Percentiles rank a stretch among this genome's conserved stretches.
These are phyloP conservation scores for Plestiodon gilberti DNA, from an alignment of 2,113 vertebrate genomes.

Conservation along the genomic window DNA sequence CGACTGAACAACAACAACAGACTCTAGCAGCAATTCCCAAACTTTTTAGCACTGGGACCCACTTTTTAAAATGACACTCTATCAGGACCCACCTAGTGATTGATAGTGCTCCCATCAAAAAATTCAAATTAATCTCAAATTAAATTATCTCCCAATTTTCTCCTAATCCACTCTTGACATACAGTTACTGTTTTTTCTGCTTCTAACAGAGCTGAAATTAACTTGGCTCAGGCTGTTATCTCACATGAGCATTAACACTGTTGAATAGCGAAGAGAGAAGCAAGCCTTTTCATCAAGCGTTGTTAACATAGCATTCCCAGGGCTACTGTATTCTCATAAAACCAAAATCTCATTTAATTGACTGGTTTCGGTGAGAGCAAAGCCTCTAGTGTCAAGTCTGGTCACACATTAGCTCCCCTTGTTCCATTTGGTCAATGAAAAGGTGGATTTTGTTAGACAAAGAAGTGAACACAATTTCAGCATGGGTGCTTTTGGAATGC, in stretches of 20 bases:
- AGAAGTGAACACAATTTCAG: not conserved
- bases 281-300: slow-evolving; percentile 46
- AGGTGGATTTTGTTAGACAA: not conserved
- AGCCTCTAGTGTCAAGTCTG: not conserved
- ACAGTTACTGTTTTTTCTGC: not conserved
- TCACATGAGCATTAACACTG: slow-evolving; percentile 1
- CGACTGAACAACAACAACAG: not conserved
- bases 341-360: not conserved
- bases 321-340: not conserved
- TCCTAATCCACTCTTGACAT: slow-evolving; percentile 30
- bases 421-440: not conserved
- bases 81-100: slow-evolving; percentile 43
- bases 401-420: not conserved
- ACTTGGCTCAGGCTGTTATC: slow-evolving; percentile 42
- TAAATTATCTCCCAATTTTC: slow-evolving; percentile 54
- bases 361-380: not conserved
- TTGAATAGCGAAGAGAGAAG: slow-evolving; percentile 3
- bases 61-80: too few relatives aligned
- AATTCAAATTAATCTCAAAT: slow-evolving; percentile 51
- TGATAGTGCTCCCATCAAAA: slow-evolving; percentile 50
- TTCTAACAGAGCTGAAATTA: slow-evolving; percentile 54
- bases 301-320: slow-evolving; percentile 1
- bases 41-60: too few relatives aligned
- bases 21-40: slow-evolving; percentile 45
- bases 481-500: not conserved